phyloP scores from a whole-genome alignment of 2,888 invertebrate genomes.

The Agriotes lineatus region DNA sequence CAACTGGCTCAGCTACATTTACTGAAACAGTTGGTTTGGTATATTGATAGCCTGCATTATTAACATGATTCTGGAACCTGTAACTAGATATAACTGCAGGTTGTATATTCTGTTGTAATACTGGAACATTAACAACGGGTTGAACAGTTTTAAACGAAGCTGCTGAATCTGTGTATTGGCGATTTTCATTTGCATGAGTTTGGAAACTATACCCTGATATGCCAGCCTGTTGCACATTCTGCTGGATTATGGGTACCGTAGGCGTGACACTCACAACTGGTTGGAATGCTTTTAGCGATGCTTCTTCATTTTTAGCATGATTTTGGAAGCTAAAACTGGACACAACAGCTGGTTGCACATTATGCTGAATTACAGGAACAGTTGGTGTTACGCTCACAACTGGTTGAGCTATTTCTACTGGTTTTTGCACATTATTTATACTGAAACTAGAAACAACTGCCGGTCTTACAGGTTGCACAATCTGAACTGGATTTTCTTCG shows the following conservation, averaged over 20 bases:
- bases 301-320: background rate
- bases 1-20: background rate
- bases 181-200: background rate
- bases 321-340: slow-evolving; percentile 25
- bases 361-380: background rate
- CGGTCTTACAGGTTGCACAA: slow-evolving; percentile 8
- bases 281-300: background rate
- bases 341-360: slow-evolving; percentile 5
- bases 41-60: background rate
- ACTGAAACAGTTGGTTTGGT: background rate
- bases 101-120: slow-evolving; percentile 8
- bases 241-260: background rate
- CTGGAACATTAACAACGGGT: background rate
- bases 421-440: background rate
- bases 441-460: slow-evolving; percentile 15
- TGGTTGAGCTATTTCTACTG: background rate
- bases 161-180: slow-evolving; percentile 31
- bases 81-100: slow-evolving; percentile 12
- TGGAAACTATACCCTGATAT: slow-evolving; percentile 1
- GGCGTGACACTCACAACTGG: slow-evolving; percentile 6
- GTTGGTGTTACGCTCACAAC: background rate
- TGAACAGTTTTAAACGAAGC: slow-evolving; percentile 59
- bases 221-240: background rate
- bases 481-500: background rate
- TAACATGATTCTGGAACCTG: background rate